Evolutionary conservation across 2,113 vertebrate genomes (phyloP), one percentile per base, ranked within the genome.

Genomic region (Alaudala cheleensis): DNA sequence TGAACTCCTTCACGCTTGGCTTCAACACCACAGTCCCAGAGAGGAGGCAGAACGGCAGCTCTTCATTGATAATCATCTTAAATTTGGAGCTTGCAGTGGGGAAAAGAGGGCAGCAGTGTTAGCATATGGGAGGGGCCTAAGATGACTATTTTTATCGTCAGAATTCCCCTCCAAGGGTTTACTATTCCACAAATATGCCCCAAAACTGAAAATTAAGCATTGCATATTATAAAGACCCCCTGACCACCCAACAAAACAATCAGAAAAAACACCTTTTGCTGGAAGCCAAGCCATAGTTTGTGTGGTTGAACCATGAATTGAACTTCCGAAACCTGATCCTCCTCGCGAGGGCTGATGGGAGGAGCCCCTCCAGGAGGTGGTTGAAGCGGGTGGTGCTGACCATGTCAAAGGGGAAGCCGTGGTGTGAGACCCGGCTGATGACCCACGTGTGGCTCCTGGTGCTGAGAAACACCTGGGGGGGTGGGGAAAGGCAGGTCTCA

Each of bases 281-380:
- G 62, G 98, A 98, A 92, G 97, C 98, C 86, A 99, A 96, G 81
- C 98, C 98, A 12, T 98, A 99, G 97, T 98, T 98, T 44, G 95
- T 83, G 15, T 99, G 98, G 94, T 98, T 98, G 90, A 98, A 97
- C 97, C 98, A 97, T 4, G 97, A 97, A 89, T 98, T 99, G 60
- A 98, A 37, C 77, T 78, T 96, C 34, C 71, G 60, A 92, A 98
- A 97, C 14, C 11, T 96, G 64, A 97, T 84, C 97, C 97, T 97
- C 87, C 95, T 98, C 2, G 72, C 24, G n/a, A 98, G 20, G 15
- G 77, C 90, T 6, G 97, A 91, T 14, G 99, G 98, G 39, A 99
- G 78, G 78, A 98, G 53, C 83, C 97, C 95, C 37, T 97, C 91
- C 5, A 98, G 65, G 71, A 98, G 94, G 74, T 97, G 94, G 28